These are phyloP conservation scores for Trissolcus basalis DNA, from an alignment of 1,140 invertebrate species.

Conservation along the genomic window DNA sequence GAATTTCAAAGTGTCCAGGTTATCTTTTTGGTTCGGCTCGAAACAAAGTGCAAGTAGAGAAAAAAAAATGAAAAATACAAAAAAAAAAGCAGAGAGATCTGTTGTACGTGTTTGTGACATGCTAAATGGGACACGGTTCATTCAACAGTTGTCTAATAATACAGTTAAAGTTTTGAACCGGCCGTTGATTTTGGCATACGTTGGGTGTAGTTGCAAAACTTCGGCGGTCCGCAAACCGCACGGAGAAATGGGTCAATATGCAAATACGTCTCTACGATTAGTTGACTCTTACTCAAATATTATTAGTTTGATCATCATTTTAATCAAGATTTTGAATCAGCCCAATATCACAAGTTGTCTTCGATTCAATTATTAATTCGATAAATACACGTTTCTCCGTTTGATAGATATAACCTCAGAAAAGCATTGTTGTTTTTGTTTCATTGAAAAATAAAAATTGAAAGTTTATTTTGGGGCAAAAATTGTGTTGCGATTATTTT, in stretches of 20 bases:
- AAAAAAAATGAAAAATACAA: conserved; percentile 17
- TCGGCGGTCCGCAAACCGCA: conserved; percentile 54
- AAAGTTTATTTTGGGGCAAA: no score
- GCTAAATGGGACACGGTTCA: conserved; percentile 54
- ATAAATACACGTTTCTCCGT: no score
- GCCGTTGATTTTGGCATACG: conserved; percentile 53
- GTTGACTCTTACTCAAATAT: conserved; percentile 48
- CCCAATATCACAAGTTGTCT: neutral
- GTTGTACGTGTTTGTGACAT: conserved; percentile 43
- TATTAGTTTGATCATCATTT: conserved; percentile 42
- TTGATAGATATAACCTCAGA: no score
- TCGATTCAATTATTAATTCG: neutral
- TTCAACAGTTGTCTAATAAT: conserved; percentile 62
- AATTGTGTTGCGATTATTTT: no score
- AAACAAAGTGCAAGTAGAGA: conserved; percentile 14
- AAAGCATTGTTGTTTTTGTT: no score
- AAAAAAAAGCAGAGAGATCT: no score
- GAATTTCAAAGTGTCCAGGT: conserved; percentile 12
- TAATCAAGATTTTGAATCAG: conserved; percentile 31
- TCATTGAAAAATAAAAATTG: no score
- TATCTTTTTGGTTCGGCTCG: conserved; percentile 14
- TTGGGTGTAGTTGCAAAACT: conserved; percentile 54
- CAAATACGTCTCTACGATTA: conserved; percentile 54
- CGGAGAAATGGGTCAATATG: conserved; percentile 57
- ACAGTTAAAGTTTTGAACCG: conserved; percentile 57